Base-by-base conservation (phyloP, 2,113 vertebrate genomes). In the Oreochromis tanganicae region DNA sequence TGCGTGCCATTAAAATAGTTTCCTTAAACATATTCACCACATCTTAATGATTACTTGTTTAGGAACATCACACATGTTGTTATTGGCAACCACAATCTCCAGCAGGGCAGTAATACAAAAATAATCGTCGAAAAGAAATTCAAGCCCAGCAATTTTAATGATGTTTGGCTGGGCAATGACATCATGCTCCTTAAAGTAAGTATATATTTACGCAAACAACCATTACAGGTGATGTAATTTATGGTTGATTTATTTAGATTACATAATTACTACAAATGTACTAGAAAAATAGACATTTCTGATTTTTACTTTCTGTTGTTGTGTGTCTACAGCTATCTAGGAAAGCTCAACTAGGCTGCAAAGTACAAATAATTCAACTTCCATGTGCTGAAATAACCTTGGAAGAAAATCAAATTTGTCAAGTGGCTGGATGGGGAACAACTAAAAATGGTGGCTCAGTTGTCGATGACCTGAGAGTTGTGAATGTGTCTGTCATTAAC, bases 1-100 rank as follows among this genome's bases (percentile, higher is more conserved):
- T 17, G 9, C 1, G 0, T 0, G 1, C 14, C 14, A 48, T 75
- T 29, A 1, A 75, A 75, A 3, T 7, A 0, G 8, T 48, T 48
- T 29, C 11, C 9, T 75, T 29, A 75, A 75, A 29, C 9, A 24
- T 48, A 75, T 48, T 73, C 13, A 29, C 41, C 21, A 73, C 14
- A 46, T 75, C 24, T 75, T 14, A 75, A 17, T 48, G 0, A 48
- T 75, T 75, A 4, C 71, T 48, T 0, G 3, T 29, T 48, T 9
- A 29, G 43, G 41, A 75, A 75, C 71, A 75, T 75, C 41, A 48
- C 41, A 19, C 71, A 75, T 0, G 41, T 48, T 48, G 41, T 75
- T 75, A 48, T 48, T 29, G 71, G 71, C 41, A 75, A 48, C 41
- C 71, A 48, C 71, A 75, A 48, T 29, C 68, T 29, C 68, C 21